Conservation (phyloP, 2,113 vertebrate genomes). For the Scomber colias region DNA sequence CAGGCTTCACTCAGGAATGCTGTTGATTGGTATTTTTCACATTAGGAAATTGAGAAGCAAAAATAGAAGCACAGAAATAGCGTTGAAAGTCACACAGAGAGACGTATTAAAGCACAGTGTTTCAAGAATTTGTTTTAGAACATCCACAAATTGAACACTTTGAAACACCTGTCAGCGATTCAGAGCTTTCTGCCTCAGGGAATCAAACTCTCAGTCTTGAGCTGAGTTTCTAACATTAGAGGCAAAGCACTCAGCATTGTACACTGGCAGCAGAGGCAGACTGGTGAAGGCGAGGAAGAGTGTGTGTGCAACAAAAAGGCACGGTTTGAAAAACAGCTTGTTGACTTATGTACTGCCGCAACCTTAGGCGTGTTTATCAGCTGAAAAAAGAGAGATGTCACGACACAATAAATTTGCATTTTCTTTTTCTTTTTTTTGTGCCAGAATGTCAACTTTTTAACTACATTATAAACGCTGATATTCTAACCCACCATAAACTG, state of each 20-base stretch:
- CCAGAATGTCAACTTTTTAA: conserved; percentile 36
- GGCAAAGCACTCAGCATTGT: conserved; percentile 57
- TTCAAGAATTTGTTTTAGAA: conserved; percentile 79
- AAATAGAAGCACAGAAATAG: conserved; percentile 71
- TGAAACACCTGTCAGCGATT: conserved; percentile 78
- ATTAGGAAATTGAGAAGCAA: conserved; percentile 47
- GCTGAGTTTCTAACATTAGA: conserved; percentile 70
- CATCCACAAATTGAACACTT: conserved; percentile 78
- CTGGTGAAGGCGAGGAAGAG: conserved; percentile 37
- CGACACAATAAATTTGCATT: conserved; percentile 39
- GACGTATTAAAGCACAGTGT: conserved; percentile 62
- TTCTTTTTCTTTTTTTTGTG: conserved; percentile 27
- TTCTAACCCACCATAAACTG: conserved; percentile 24
- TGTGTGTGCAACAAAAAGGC: conserved; percentile 29
- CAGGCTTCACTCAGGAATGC: conserved; percentile 32
- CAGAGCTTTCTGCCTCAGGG: conserved; percentile 74
- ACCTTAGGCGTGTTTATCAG: conserved; percentile 54
- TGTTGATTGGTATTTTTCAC: conserved; percentile 62
- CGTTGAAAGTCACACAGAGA: conserved; percentile 67
- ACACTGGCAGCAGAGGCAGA: conserved; percentile 48
- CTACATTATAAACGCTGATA: conserved; percentile 36
- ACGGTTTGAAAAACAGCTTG: conserved; percentile 23
- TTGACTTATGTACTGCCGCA: conserved; percentile 60
- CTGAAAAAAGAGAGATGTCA: conserved; percentile 49
- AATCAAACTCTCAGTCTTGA: conserved; percentile 71